Evolutionary conservation across 2,797 vertebrate species (phyloP), one percentile per base, ranked within the genome.

Genomic region (Tragopan temminckii): DNA sequence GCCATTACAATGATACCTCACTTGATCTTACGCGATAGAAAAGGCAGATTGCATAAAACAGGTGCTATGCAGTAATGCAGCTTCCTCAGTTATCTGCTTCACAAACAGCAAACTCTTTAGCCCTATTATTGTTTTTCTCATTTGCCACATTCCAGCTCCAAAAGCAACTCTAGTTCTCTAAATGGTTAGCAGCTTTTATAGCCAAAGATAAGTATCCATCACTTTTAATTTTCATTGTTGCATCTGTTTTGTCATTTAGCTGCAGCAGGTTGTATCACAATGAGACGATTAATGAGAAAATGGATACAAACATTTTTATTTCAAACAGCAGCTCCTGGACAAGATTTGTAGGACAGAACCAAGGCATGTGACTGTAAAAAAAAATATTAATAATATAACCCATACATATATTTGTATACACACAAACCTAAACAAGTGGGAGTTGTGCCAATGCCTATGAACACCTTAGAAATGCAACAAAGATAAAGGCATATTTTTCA

Each of bases 191-290:
- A 95, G 98, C 97, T 97, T 98, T 98, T 98, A 98, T 96, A 94
- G 96, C 96, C 95, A 93, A 96, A 96, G 97, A 97, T 95, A 97
- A 98, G 97, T 97, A 97, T 98, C 97, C 97, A 97, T 97, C 98
- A 96, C 97, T 98, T 97, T 97, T 97, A 96, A 97, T 97, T 98
- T 98, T 98, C 98, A 98, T 97, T 80, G 89, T 97, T 97, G 97
- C 98, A 98, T 98, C 98, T 98, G 97, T 95, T 98, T 98, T 96
- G 96, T 96, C 96, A 92, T 97, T 97, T 97, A 97, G 96, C 97
- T 97, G 95, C 93, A 97, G 98, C 97, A 97, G 97, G 97, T 98
- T 97, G 93, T 96, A 97, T 97, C 97, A 97, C 96, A 96, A 93
- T 92, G 90, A 93, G 91, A 96, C 92, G 80, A 97, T 98, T 98